Base-by-base conservation (phyloP, 2,888 invertebrate species). In the Drosophila atroscutellata region DNA sequence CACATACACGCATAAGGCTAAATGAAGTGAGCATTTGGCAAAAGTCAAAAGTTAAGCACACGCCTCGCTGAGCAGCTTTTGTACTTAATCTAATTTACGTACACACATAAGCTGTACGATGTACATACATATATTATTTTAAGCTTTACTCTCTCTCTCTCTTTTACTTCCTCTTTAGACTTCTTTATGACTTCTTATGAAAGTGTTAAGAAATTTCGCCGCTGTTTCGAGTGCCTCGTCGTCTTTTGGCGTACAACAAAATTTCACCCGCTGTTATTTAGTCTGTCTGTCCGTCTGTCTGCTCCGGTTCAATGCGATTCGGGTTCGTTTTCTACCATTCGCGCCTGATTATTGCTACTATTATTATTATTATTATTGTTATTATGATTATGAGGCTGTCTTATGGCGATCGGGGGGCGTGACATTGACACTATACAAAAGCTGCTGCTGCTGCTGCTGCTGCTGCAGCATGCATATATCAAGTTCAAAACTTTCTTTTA, bases 201-300 rank as follows among this genome's bases (percentile, higher is more conserved):
- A 84, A 86, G 86, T 83, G 78, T 81, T 79, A 67, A 83, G 81
- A 79, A 89, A 89, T 89, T 86, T 85, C 89, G 84, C 83, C 71
- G 65, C 18, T 58, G 59, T 63, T 59, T 36, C 28, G 26, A n/a
- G 34, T 47, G n/a, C 26, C 59, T 71, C 62, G 80, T 74, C 80
- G 72, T 62, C 68, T 65, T 49, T 61, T 55, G 60, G 36, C 54
- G 18, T 26, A n/a, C 11, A 67, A 78, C 68, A 73, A 85, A 88
- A 83, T 85, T 85, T 88, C 86, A 86, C 89, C 65, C 65, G 76
- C 67, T 24, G 60, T 45, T 45, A 45, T 42, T 57, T 55, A 63
- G 60, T 54, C 47, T 62, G 52, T 42, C 45, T 65, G 60, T 50
- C 36, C 56, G 55, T 50, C 42, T 39, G 58, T 57, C 61, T 64